phyloP scores from a whole-genome alignment of 2,888 invertebrate genomes.

The Ganaspis brasiliensis region DNA sequence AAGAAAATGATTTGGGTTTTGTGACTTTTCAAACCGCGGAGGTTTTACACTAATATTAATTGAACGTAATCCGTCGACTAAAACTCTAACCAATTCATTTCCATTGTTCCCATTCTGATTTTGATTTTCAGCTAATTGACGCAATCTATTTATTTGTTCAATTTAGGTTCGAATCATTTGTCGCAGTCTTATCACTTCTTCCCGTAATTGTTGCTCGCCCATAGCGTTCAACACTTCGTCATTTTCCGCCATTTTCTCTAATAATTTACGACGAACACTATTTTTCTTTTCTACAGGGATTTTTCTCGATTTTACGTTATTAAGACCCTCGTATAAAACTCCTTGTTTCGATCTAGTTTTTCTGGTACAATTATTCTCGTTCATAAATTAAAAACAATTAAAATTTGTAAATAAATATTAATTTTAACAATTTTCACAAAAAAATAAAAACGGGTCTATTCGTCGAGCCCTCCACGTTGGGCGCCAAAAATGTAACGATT shows the following conservation, averaged over 20 bases:
- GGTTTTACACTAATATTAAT: background rate
- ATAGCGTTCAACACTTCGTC: background rate
- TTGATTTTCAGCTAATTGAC: background rate
- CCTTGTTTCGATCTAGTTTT: background rate
- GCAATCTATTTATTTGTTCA: background rate
- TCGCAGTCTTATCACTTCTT: background rate
- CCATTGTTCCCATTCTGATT: background rate
- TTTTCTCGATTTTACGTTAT: background rate
- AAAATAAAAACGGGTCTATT: background rate
- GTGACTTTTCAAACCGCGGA: slow-evolving; percentile 7
- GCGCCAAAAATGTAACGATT: background rate
- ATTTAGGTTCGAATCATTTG: background rate
- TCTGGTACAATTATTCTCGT: background rate
- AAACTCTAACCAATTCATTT: background rate
- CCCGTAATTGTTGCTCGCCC: background rate
- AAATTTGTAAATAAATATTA: background rate
- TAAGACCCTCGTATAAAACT: background rate
- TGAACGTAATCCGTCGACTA: background rate
- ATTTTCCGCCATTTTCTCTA: background rate
- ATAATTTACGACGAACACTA: background rate
- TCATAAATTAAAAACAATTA: background rate
- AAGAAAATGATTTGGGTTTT: slow-evolving; percentile 5
- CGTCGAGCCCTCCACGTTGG: background rate
- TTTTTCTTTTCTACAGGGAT: background rate
- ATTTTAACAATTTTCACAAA: background rate